Conservation (phyloP, 64 coral and sea anemone species). For the Pocillopora verrucosa region DNA sequence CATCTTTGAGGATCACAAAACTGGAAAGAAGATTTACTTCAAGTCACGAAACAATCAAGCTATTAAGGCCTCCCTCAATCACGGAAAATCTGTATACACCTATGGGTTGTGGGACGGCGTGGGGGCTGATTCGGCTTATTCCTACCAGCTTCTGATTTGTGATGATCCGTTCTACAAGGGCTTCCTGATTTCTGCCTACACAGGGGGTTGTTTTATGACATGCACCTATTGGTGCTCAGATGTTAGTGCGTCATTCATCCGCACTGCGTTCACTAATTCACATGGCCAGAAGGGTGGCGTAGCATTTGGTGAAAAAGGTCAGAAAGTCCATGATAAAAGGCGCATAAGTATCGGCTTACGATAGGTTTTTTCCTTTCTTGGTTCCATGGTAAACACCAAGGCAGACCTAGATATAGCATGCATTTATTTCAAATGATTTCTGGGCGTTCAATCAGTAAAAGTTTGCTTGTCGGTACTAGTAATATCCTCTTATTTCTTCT, state of each 20-base stretch:
- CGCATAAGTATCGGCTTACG: constrained; percentile 10
- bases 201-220: too few species aligned
- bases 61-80: background rate
- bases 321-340: too few species aligned
- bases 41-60: background rate
- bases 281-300: background rate
- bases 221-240: background rate
- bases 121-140: background rate
- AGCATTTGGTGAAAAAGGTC: background rate
- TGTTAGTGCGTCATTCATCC: background rate
- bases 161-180: background rate
- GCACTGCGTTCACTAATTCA: background rate
- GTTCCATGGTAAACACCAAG: too few species aligned
- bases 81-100: background rate
- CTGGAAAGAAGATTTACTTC: background rate
- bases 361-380: background rate
- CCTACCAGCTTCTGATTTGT: background rate
- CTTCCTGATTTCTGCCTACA: background rate
- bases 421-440: too few species aligned
- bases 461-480: too few species aligned
- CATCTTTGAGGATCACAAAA: background rate
- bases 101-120: background rate
- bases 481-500: too few species aligned
- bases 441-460: too few species aligned
- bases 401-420: too few species aligned